Evolutionary conservation across 2,797 vertebrate species (phyloP), one percentile per base, ranked within the genome.

Genomic region (Yasuhikotakia modesta): DNA sequence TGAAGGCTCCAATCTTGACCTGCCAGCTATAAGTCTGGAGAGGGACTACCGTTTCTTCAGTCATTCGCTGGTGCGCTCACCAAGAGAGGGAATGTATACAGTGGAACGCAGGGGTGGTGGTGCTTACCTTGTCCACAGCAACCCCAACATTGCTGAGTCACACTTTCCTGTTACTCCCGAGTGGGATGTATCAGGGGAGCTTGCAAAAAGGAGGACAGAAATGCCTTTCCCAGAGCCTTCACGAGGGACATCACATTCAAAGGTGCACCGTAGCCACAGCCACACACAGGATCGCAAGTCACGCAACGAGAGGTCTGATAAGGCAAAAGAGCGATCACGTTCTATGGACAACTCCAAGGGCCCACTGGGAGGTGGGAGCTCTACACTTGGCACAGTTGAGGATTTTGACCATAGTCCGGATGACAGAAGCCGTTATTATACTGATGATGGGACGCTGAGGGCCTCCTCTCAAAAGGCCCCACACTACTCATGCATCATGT

Each of bases 281-380:
- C 98, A 99, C 94, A 99, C 97, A 81, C 97, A 99, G 89, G 98
- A 99, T 89, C 95, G 98, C 87, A 95, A 98, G 86, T 99, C 98
- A 0, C 95, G 97, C 77, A 97, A 97, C 6, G 97, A 99, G 88
- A 90, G 96, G 78, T 93, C 96, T 46, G 96, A 91, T 91, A 98
- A 99, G 87, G 96, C 98, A 85, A 99, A 99, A 91, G 98, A 99
- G 85, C 92, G 98, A 67, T 99, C 98, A 80, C 94, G 98, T 76
- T 99, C 98, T 3, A 99, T 99, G 98, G 98, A 99, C 89, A 99
- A 99, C 87, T 96, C 98, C 35, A 98, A 99, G 85, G 96, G 97
- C 60, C 98, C 95, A 48, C 87, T 96, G 83, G 94, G 93, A 58
- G 90, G 92, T 39, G 89, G 91, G 68, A 79, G 76, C 45, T 86